Base-by-base conservation (phyloP, 2,888 invertebrate genomes). In the Drosophila testacea region DNA sequence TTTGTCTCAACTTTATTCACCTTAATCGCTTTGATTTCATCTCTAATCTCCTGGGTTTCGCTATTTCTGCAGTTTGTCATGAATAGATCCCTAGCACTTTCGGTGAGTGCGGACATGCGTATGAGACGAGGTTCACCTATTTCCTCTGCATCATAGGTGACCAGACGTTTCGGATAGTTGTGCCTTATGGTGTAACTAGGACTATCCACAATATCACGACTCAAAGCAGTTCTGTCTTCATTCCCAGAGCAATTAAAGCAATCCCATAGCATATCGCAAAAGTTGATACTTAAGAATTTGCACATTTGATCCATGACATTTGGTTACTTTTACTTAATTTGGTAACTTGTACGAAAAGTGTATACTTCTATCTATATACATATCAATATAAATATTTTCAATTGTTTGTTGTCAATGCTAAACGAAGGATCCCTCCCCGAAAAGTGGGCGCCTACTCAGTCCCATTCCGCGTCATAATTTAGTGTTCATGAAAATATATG, bases 401-500 rank as follows among this genome's bases (percentile, higher is more conserved):
- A 69, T 67, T 73, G 66, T 69, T 66, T 69, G 4, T 36, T 55
- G 51, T 54, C 76, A 55, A 52, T 60, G 28, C 41, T 34, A 36
- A 50, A 55, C 54, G 9, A 62, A 22, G 22, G 4, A 32, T 27
- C n/a, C 6, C 42, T n/a, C 4, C 10, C 30, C 34, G 16, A 32
- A 52, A 44, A 39, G 10, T 46, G 50, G 74, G 56, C 74, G 79
- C 79, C 82, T 81, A 81, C 74, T 81, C 59, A 74, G 69, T 61
- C 41, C 41, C 61, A 50, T 27, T 34, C 34, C 48, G 47, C 69
- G 22, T 39, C 64, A 70, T 83, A 89, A 89, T 89, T 89, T 83
- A 89, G 82, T 83, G 83, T 83, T 83, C 89, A 81, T 87, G 83
- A 76, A 89, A 83, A 83, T 89, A 89, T 83, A 83, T 83, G 70